Evolutionary conservation across 1,140 invertebrate species (phyloP), one percentile per base, ranked within the genome.

Genomic region (Cherax quadricarinatus): DNA sequence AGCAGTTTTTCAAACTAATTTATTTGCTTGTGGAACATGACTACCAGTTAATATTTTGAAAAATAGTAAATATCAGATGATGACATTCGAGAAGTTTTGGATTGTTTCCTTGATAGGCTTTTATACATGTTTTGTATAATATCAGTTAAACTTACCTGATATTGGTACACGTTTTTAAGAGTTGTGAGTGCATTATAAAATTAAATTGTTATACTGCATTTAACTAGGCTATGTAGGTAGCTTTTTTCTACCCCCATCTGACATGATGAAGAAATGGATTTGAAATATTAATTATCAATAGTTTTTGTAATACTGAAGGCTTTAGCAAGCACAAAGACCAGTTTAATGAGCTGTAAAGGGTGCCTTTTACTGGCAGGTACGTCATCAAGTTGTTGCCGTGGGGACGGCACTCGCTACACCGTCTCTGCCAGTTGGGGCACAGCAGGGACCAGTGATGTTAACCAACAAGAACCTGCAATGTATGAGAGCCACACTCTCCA

Each of bases 381-480:
- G 98, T 48, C 98, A 98, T 94, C 98, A 99, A 95, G 98, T 99
- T 80, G 98, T 99, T 66, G 98, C 98, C 92, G 98, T 98, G 88
- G 98, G 98, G 18, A 99, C 98, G 7, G 97, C 98, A 48, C 95
- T 99, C 91, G 97, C 98, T 3, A 98, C 98, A 70, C 96, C 98
- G 80, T 97, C 98, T 18, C 95, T 96, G 18, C 94, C 95, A 51
- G 96, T 96, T 95, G 96, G 96, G 70, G 97, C 97, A 41, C 97
- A 98, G 94, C 98, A 98, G 95, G 98, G 97, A n/a, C 98, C 98
- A n/a, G 99, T 99, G 60, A 99, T 99, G 98, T 96, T 99, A 94
- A 99, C 99, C 7, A 98, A 98, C 0, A 99, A 99, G 94, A 99
- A 99, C 96, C 96, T 99, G 41, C 98, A 99, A 94, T 99, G 98